Evolutionary conservation across 2,888 invertebrate species (phyloP), one percentile per base, ranked within the genome.

Genomic region (Xylocampa areola): DNA sequence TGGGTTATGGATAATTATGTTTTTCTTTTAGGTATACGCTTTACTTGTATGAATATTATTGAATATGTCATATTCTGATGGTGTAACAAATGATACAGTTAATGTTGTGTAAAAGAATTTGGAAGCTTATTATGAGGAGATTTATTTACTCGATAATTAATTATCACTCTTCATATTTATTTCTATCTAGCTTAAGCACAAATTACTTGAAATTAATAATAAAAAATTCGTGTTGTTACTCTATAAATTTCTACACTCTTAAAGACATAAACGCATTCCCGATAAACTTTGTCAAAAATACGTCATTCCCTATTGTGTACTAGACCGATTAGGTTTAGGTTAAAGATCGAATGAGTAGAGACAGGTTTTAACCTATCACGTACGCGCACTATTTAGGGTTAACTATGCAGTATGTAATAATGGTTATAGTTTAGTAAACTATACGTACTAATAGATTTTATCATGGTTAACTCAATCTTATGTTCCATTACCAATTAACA

Each of bases 1-100:
- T 63, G 63, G 65, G 68, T 67, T 75, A 75, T 58, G 55, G 53
- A 68, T 65, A 73, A 68, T 75, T 72, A 75, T 59, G 53, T 8
- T 50, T 44, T 65, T 37, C 36, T 48, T 33, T 55, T 32, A 23
- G 33, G n/a, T 14, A n/a, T 25, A 0, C 17, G 2, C 11, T 29
- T 32, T 5, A 2, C 1, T n/a, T n/a, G n/a, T n/a, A n/a, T n/a
- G n/a, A n/a, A n/a, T n/a, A n/a, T n/a, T n/a, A n/a, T n/a, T n/a
- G n/a, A n/a, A n/a, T n/a, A n/a, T n/a, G n/a, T n/a, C n/a, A n/a
- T n/a, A n/a, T n/a, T n/a, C n/a, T n/a, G n/a, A n/a, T n/a, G n/a
- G n/a, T n/a, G n/a, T n/a, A n/a, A n/a, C n/a, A n/a, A n/a, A n/a
- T n/a, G n/a, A n/a, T n/a, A n/a, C n/a, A n/a, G n/a, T n/a, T n/a